Base-by-base conservation (phyloP, 2,888 invertebrate genomes). In the Chironomus tentans region DNA sequence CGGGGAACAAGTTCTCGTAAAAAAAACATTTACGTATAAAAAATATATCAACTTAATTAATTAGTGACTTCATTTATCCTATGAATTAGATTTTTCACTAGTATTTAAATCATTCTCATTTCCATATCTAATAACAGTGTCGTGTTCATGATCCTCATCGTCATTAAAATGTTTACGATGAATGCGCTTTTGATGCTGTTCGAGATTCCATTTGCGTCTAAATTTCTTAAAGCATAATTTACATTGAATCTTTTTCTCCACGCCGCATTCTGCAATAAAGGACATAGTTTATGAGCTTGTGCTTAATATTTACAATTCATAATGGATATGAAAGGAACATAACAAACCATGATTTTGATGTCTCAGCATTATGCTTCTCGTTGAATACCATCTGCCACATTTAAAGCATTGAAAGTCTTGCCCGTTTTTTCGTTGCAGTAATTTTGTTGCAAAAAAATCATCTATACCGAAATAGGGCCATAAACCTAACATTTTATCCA, bases 141-240 rank as follows among this genome's bases (percentile, higher is more conserved):
- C 38, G n/a, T 28, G 38, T 3, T 69, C 69, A 13, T 28, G 38
- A 22, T 69, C n/a, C n/a, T n/a, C 69, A 18, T 68, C 21, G 10
- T 18, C 21, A 10, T 13, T 76, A 46, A 56, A 73, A 21, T 61
- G 56, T 48, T 76, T 68, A 62, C 50, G 71, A 82, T 80, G 85
- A 79, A 82, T 85, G 83, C 77, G 84, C 84, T 79, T 84, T 82
- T 86, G 84, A 78, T 87, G 87, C 24, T 85, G 80, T 77, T 84
- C 81, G 28, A 87, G 80, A 80, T 87, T 87, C 80, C 85, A 85
- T 79, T 86, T 86, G 78, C 86, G 84, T 76, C 86, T 85, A 15
- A 85, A 83, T 77, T 79, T 79, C 75, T 80, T 80, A 70, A 79
- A 79, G 78, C 85, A 86, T 69, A 81, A 77, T 5, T 79, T 79